Evolutionary conservation across 2,797 vertebrate genomes (phyloP).

Genomic region (Todus mexicanus): DNA sequence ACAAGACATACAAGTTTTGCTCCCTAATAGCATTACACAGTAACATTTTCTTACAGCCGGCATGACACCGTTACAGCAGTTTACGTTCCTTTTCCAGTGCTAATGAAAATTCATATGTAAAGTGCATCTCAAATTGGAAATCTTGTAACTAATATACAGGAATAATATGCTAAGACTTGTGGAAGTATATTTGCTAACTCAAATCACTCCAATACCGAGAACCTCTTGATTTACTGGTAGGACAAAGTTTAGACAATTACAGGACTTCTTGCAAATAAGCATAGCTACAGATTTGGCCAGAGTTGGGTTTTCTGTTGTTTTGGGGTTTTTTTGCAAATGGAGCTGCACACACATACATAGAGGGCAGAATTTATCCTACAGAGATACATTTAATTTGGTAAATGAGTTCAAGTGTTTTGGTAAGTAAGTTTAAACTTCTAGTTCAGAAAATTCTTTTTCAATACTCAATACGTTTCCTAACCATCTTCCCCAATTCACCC

Average conservation of each 20-base stretch:
- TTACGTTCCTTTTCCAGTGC: conserved; percentile 26
- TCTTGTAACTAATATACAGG: neutral
- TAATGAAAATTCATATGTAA: conserved; percentile 22
- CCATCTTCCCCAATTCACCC: neutral
- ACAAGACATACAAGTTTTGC: neutral
- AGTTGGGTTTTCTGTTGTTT: neutral
- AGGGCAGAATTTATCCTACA: neutral
- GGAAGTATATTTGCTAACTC: neutral
- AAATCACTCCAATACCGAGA: rapidly evolving
- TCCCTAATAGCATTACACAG: neutral
- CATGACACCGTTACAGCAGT: neutral
- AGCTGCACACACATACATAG: neutral
- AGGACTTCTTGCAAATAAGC: neutral
- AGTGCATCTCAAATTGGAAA: conserved; percentile 46
- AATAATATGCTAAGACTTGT: neutral
- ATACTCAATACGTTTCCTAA: neutral
- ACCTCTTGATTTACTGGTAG: neutral
- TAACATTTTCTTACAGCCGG: neutral
- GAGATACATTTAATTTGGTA: neutral
- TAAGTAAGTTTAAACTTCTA: neutral
- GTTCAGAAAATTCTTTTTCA: neutral
- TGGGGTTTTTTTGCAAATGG: neutral
- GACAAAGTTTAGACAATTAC: neutral
- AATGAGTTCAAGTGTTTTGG: neutral
- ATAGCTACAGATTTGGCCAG: neutral